phyloP scores from a whole-genome alignment of 2,113 vertebrate species.

The Maccullochella peelii region DNA sequence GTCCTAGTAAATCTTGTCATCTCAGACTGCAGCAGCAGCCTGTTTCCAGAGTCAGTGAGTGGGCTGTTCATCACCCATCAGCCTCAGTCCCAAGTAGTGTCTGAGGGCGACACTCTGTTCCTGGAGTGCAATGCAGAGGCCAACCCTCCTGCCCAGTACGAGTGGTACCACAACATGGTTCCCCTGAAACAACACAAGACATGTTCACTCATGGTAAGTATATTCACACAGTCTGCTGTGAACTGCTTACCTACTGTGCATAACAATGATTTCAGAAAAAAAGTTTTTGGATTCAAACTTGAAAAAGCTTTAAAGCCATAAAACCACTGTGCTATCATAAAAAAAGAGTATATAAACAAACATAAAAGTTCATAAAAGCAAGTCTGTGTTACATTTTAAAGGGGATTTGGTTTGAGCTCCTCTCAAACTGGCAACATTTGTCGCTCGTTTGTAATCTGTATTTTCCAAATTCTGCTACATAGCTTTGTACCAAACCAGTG shows the following conservation, averaged over 20 bases:
- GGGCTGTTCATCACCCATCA: slow-evolving; percentile 81
- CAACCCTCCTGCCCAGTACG: slow-evolving; percentile 87
- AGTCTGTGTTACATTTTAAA: too few species aligned
- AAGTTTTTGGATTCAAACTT: background rate
- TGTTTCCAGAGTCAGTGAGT: slow-evolving; percentile 73
- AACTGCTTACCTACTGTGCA: background rate
- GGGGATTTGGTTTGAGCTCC: background rate
- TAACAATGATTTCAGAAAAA: background rate
- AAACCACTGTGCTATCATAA: background rate
- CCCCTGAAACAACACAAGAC: slow-evolving; percentile 73
- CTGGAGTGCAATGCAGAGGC: slow-evolving; percentile 85
- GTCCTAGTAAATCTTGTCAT: background rate
- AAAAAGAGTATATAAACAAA: background rate
- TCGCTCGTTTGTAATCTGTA: background rate
- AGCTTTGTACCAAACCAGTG: background rate
- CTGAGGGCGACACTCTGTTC: slow-evolving; percentile 83
- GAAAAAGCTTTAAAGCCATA: background rate
- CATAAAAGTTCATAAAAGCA: background rate
- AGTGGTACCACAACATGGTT: slow-evolving; percentile 86
- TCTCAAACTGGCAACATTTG: background rate
- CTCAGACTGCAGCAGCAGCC: slow-evolving; percentile 68
- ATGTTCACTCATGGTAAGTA: slow-evolving; percentile 78
- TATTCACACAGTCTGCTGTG: background rate
- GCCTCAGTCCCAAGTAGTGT: slow-evolving; percentile 74
- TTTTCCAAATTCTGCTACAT: background rate